A percentile compares a stretch with the other conserved stretches of the same genome.
Conservation (phyloP, 2,888 invertebrate genomes). For the Scrobipalpa costella region DNA sequence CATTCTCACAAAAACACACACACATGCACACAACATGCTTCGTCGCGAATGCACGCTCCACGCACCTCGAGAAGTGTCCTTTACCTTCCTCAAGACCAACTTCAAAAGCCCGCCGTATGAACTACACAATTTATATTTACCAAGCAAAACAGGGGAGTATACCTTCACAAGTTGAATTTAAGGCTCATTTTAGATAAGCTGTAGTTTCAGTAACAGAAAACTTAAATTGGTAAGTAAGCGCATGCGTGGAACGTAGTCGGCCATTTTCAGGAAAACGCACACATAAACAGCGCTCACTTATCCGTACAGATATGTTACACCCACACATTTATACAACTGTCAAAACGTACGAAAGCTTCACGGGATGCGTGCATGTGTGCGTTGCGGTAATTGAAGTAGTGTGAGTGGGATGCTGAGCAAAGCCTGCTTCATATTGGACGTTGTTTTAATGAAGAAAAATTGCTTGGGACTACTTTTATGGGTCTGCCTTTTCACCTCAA, state of each 20-base stretch:
- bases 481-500: slow-evolving; percentile 19
- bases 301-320: slow-evolving; percentile 28
- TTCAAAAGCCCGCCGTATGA: slow-evolving; percentile 68
- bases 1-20: not conserved
- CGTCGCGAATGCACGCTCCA: slow-evolving; percentile 29
- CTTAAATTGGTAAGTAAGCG: slow-evolving; percentile 40
- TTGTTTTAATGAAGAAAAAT: slow-evolving; percentile 37
- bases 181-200: slow-evolving; percentile 21
- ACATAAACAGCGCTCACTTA: slow-evolving; percentile 39
- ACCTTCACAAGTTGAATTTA: not conserved
- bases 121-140: slow-evolving; percentile 36
- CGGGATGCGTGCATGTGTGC: slow-evolving; percentile 39
- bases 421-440: slow-evolving; percentile 50
- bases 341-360: slow-evolving; percentile 54
- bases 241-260: slow-evolving; percentile 65
- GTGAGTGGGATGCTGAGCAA: slow-evolving; percentile 68
- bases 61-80: slow-evolving; percentile 58
- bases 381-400: slow-evolving; percentile 40
- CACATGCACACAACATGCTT: not conserved
- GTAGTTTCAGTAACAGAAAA: slow-evolving; percentile 6
- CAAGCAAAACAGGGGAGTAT: not conserved
- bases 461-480: slow-evolving; percentile 22
- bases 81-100: slow-evolving; percentile 72
- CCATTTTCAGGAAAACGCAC: slow-evolving; percentile 72
- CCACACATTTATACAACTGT: slow-evolving; percentile 47